Percentiles rank a stretch among this genome's conserved stretches.
These are phyloP conservation scores for Podargus strigoides DNA, from an alignment of 2,797 vertebrate genomes.

Conservation along the genomic window DNA sequence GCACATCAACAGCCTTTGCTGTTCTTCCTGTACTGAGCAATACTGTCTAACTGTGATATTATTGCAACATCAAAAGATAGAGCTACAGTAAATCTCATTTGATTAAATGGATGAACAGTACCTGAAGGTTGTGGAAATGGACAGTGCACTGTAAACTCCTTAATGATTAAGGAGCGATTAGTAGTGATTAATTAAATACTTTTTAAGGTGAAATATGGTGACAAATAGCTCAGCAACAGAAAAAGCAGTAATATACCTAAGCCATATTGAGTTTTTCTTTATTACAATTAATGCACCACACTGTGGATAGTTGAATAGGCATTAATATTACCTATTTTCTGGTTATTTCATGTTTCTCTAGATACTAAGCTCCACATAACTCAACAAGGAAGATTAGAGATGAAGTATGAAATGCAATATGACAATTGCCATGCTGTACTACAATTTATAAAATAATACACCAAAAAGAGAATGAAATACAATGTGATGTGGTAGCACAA, in stretches of 20 bases:
- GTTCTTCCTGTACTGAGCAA: conserved; percentile 1
- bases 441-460: conserved; percentile 35
- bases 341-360: neutral
- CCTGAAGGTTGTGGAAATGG: conserved; percentile 1
- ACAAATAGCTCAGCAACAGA: neutral
- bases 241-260: neutral
- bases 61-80: neutral
- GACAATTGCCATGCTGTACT: neutral
- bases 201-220: neutral
- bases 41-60: neutral
- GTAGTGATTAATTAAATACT: neutral
- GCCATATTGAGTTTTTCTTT: neutral
- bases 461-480: conserved; percentile 53
- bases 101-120: neutral
- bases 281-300: neutral
- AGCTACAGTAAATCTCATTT: neutral
- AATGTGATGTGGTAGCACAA: conserved; percentile 38
- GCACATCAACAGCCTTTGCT: neutral
- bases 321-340: neutral
- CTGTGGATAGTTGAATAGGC: neutral
- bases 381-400: neutral
- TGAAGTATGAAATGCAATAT: neutral
- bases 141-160: neutral
- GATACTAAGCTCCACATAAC: neutral
- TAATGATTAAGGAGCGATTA: neutral